These are phyloP conservation scores for Mohoua ochrocephala DNA, from an alignment of 2,113 vertebrate genomes.

Conservation along the genomic window DNA sequence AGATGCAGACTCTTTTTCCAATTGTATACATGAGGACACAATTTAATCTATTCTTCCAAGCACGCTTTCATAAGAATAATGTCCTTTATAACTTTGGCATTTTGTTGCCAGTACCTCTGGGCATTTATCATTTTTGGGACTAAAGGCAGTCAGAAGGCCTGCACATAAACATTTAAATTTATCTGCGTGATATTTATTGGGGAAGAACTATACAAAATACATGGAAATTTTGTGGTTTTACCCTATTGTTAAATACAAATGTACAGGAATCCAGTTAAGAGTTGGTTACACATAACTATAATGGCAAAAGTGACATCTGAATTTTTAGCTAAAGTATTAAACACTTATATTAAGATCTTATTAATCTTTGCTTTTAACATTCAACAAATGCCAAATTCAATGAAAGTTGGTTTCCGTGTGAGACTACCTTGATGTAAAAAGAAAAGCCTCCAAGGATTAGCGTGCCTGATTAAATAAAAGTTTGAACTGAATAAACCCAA, in stretches of 20 bases:
- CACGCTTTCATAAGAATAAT: background rate
- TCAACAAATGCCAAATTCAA: background rate
- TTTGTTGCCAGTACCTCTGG: conserved; percentile 6
- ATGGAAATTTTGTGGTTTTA: background rate
- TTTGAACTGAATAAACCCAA: background rate
- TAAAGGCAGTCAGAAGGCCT: conserved; percentile 6
- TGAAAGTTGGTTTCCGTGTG: background rate
- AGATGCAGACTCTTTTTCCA: conserved; percentile 3
- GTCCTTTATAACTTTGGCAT: background rate
- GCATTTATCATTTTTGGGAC: conserved; percentile 33
- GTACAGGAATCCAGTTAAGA: background rate
- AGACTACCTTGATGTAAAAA: background rate
- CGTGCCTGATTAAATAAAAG: background rate
- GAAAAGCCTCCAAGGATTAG: background rate
- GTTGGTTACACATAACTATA: background rate
- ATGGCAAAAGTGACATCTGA: background rate
- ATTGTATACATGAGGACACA: background rate
- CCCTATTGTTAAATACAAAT: background rate
- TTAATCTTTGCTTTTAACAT: background rate
- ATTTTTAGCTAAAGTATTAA: background rate
- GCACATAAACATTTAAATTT: conserved; percentile 36
- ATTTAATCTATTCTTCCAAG: conserved; percentile 29
- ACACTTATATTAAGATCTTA: background rate
- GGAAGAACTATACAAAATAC: background rate
- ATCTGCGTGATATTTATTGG: background rate